phyloP scores from a whole-genome alignment of 2,797 vertebrate genomes.

The Paedocypris micromegethes region DNA sequence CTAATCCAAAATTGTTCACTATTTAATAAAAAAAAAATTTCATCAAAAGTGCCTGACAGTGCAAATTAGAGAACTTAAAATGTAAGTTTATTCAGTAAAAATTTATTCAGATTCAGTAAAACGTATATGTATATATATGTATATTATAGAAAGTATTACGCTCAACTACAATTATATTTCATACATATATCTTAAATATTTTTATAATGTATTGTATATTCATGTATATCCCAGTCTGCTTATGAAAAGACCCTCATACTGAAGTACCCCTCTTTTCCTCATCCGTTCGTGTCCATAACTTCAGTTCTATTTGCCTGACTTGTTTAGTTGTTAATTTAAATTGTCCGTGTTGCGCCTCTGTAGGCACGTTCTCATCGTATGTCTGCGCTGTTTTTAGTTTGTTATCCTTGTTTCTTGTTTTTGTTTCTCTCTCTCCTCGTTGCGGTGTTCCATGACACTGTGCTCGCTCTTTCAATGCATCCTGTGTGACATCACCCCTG shows the following conservation, averaged over 20 bases:
- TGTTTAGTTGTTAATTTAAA: constrained; percentile 66
- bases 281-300: constrained; percentile 64
- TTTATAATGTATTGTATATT: too few species aligned
- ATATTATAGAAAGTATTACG: too few species aligned
- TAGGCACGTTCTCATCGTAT: constrained; percentile 39
- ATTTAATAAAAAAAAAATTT: too few species aligned
- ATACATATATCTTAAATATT: too few species aligned
- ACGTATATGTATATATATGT: too few species aligned
- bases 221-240: too few species aligned
- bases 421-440: constrained; percentile 67
- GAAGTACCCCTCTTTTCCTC: constrained; percentile 35
- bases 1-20: too few species aligned
- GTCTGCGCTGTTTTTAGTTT: constrained; percentile 73
- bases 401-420: constrained; percentile 81
- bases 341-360: constrained; percentile 76
- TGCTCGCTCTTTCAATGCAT: constrained; percentile 87
- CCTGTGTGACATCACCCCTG: constrained; percentile 88
- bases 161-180: too few species aligned
- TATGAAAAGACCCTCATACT: background rate
- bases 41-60: too few species aligned
- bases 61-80: too few species aligned
- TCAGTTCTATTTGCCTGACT: constrained; percentile 74
- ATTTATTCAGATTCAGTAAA: too few species aligned
- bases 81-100: too few species aligned
- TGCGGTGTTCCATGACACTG: constrained; percentile 77